Base-by-base conservation (phyloP, 2,797 vertebrate species). In the Gephyroberyx darwinii region DNA sequence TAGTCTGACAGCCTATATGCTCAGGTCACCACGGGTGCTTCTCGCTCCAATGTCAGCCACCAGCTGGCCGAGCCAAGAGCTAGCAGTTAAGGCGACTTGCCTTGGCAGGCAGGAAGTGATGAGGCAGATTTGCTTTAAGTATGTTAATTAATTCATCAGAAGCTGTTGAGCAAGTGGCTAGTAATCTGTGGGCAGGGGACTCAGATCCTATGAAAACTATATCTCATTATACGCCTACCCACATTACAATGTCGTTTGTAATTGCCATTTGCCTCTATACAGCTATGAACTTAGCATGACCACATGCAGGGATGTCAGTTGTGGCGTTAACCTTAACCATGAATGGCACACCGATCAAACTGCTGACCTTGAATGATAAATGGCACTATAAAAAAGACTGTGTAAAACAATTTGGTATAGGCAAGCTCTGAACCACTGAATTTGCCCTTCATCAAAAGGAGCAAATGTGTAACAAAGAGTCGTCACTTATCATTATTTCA, bases 81-180 rank as follows among this genome's bases (percentile, higher is more conserved):
- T 39, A 13, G 64, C 55, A 56, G 77, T 62, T 58, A 60, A 79
- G 81, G 77, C 75, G 45, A 82, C 73, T 80, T 77, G 80, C 68
- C 79, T 86, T 89, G 82, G 82, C 83, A 86, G 77, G 71, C 60
- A 74, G 80, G 65, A 85, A 78, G 84, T 76, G 75, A 90, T 86
- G 81, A 86, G 82, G 88, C 81, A 81, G 80, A 80, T 91, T 86
- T 84, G 78, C 78, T 88, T 92, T 93, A 93, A 93, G 93, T 93
- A 93, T 92, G 89, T 68, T 91, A 92, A 93, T 93, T 69, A 80
- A 92, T 92, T 91, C 88, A 91, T 91, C 86, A 84, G 85, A 91
- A 83, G 87, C 86, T 90, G 90, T 88, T 87, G 89, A 90, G 89
- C 73, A 57, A 70, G 79, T 81, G 83, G 72, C 51, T 78, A 82